Conservation (phyloP, 1,140 invertebrate genomes). For the Prorops nasuta region DNA sequence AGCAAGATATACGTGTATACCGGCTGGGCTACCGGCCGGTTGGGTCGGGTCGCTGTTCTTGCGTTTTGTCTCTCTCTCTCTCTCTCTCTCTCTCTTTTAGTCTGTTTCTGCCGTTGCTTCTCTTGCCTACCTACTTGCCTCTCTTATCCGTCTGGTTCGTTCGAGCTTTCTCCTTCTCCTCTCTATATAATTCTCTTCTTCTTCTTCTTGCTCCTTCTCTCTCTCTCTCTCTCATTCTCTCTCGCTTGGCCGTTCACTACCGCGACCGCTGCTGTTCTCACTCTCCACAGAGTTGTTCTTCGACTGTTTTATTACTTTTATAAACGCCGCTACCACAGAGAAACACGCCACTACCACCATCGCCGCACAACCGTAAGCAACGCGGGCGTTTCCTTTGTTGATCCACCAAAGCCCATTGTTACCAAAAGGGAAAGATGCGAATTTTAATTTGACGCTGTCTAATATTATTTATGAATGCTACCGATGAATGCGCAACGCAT, state of each 20-base stretch:
- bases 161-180: neutral
- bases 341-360: conserved; percentile 6
- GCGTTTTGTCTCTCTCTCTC: conserved; percentile 36
- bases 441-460: conserved; percentile 49
- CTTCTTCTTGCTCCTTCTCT: conserved; percentile 4
- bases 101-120: conserved; percentile 2
- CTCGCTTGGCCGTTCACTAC: conserved; percentile 16
- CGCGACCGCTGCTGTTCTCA: conserved; percentile 22
- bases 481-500: too few relatives aligned
- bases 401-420: conserved; percentile 37
- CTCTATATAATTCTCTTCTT: neutral
- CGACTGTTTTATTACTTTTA: conserved; percentile 49
- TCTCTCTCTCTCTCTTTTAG: conserved; percentile 21
- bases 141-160: neutral
- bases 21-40: conserved; percentile 48
- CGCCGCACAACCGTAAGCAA: conserved; percentile 15
- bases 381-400: conserved; percentile 43
- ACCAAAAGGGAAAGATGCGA: conserved; percentile 33
- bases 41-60: conserved; percentile 49
- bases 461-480: conserved; percentile 46
- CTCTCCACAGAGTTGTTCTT: conserved; percentile 35
- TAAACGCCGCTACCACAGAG: conserved; percentile 35
- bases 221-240: conserved; percentile 7
- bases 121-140: neutral
- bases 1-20: conserved; percentile 46